phyloP scores from a whole-genome alignment of 1,140 invertebrate genomes.

The Xylocopa sonorina region DNA sequence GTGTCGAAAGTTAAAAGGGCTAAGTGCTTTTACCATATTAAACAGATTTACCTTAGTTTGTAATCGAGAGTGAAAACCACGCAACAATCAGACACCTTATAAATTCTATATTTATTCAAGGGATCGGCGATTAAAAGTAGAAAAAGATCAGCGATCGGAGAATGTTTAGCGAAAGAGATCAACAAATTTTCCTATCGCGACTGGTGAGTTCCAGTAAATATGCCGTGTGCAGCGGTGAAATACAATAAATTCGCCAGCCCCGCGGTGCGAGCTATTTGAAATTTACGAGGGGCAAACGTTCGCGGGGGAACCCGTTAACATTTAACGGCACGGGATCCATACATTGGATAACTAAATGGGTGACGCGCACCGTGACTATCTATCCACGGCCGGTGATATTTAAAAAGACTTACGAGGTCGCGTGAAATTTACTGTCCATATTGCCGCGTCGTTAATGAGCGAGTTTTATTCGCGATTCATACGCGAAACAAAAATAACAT shows the following conservation, averaged over 20 bases:
- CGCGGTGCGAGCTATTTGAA: slow-evolving; percentile 14
- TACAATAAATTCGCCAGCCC: slow-evolving; percentile 20
- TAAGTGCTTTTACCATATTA: neutral
- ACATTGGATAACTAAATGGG: slow-evolving; percentile 33
- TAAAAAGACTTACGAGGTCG: slow-evolving; percentile 13
- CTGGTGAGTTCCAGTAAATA: slow-evolving; percentile 18
- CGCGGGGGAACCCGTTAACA: slow-evolving; percentile 17
- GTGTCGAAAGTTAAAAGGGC: neutral
- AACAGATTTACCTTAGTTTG: too few relatives aligned
- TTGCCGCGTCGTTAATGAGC: neutral
- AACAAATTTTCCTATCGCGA: neutral
- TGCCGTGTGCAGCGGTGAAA: neutral
- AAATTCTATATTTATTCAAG: too few relatives aligned
- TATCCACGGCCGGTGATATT: slow-evolving; percentile 1
- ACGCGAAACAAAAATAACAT: too few relatives aligned
- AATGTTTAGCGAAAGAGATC: neutral
- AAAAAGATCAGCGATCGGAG: neutral
- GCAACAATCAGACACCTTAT: neutral
- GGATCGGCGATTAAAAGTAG: neutral
- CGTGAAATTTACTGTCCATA: slow-evolving; percentile 15
- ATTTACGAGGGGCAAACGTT: slow-evolving; percentile 11
- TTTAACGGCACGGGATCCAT: slow-evolving; percentile 33
- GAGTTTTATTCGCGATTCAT: neutral
- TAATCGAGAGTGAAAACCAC: too few relatives aligned
- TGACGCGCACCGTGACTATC: slow-evolving; percentile 7